Conservation (phyloP, 2,888 invertebrate genomes). For the Pammene fasciana region DNA sequence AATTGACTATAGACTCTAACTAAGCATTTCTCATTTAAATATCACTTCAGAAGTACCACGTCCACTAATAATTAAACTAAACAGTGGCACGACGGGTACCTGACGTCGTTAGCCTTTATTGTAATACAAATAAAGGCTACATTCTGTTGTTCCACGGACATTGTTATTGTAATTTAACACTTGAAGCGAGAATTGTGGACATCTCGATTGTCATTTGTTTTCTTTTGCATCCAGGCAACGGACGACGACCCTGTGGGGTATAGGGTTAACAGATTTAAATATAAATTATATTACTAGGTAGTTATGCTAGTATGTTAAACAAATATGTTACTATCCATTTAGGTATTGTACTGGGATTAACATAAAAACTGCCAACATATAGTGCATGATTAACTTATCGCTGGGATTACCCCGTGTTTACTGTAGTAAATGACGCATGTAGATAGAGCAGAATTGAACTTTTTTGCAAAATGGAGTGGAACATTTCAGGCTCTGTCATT, state of each 20-base stretch:
- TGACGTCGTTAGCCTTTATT: constrained; percentile 53
- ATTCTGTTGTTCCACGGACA: constrained; percentile 45
- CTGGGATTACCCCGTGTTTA: neutral
- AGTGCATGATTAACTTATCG: neutral
- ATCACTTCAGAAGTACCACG: constrained; percentile 49
- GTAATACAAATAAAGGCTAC: constrained; percentile 53
- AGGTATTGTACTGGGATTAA: neutral
- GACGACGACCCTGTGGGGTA: constrained; percentile 67
- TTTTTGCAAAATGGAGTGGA: no score
- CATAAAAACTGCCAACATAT: neutral
- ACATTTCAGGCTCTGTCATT: no score
- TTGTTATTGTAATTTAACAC: constrained; percentile 79
- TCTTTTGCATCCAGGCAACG: constrained; percentile 74
- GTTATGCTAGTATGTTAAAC: neutral
- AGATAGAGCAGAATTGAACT: no score
- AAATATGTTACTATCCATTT: neutral
- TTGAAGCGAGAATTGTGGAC: constrained; percentile 66
- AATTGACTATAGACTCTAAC: constrained; percentile 10
- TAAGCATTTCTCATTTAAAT: constrained; percentile 30
- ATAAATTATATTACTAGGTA: neutral
- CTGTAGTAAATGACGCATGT: neutral
- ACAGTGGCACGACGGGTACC: constrained; percentile 49
- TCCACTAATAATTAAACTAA: constrained; percentile 70
- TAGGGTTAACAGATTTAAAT: constrained; percentile 58
- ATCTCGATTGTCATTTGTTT: constrained; percentile 79